Base-by-base conservation (phyloP, 2,888 invertebrate genomes). In the Hipparchia sbordonii region DNA sequence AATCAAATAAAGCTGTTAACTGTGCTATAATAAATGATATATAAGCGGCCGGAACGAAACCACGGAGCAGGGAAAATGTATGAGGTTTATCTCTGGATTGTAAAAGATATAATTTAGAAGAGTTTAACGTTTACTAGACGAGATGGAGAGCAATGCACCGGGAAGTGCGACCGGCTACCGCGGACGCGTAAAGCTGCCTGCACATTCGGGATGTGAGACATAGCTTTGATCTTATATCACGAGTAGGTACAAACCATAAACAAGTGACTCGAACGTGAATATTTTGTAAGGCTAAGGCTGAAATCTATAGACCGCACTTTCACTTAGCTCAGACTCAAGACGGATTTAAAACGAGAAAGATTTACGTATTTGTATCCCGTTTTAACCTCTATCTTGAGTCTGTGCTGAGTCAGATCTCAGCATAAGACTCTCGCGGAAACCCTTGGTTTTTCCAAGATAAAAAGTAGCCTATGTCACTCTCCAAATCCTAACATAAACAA, bases 81-180 rank as follows among this genome's bases (percentile, higher is more conserved):
- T 72, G 60, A 75, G 63, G 62, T 73, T 76, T 76, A 74, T 72
- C 61, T 72, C 69, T 62, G 72, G 67, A 72, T 71, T 72, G 68
- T 72, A 77, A 75, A 74, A 74, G 70, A 72, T 76, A 72, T 77
- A 74, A 76, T 77, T 72, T 74, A 74, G 72, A 72, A 73, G 73
- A 76, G 74, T 73, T 76, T 72, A 76, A 77, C 76, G 74, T 76
- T 76, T 72, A 68, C 72, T 76, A 72, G 72, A 75, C 70, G 70
- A 72, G 71, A 74, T 72, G 70, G 60, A 72, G 77, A 76, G 74
- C 76, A 73, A 68, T 77, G 77, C 76, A 70, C 77, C 77, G 67
- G 77, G 77, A 77, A 76, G 72, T 67, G 54, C 59, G 59, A 69
- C 75, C 70, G 66, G 73, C 77, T 75, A 57, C 77, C 69, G 76